Conservation (phyloP, 2,113 vertebrate species). For the Neoarius graeffei region DNA sequence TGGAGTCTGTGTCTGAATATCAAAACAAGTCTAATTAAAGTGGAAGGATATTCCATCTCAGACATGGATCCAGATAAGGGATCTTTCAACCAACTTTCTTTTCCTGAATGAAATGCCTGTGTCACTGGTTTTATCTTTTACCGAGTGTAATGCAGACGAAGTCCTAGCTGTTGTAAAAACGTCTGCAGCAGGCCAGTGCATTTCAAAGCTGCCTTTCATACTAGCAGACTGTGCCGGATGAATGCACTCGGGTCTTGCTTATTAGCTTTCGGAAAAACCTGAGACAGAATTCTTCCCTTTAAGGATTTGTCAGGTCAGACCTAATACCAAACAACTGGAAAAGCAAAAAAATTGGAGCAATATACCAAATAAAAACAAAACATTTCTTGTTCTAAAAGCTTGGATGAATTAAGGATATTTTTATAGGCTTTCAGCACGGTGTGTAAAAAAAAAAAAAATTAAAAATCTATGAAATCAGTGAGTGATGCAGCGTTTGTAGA, state of each 20-base stretch:
- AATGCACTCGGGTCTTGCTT: conserved; percentile 67
- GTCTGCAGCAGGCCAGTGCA: conserved; percentile 56
- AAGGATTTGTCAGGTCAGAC: conserved; percentile 49
- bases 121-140: conserved; percentile 44
- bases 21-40: conserved; percentile 48
- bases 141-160: conserved; percentile 64
- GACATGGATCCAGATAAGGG: conserved; percentile 54
- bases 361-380: neutral
- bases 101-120: conserved; percentile 60
- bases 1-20: conserved; percentile 21
- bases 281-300: conserved; percentile 46
- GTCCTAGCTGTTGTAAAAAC: conserved; percentile 64
- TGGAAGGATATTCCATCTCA: conserved; percentile 47
- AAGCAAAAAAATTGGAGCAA: neutral
- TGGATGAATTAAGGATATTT: neutral
- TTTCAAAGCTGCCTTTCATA: conserved; percentile 69
- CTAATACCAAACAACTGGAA: neutral
- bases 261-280: conserved; percentile 61
- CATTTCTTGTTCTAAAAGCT: neutral
- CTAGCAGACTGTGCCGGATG: conserved; percentile 54
- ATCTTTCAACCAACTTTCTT: conserved; percentile 50
- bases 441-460: too few relatives aligned
- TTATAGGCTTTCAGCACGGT: neutral
- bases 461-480: neutral
- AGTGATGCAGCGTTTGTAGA: neutral